phyloP scores from a whole-genome alignment of 2,113 vertebrate species.

The Phaethon lepturus region DNA sequence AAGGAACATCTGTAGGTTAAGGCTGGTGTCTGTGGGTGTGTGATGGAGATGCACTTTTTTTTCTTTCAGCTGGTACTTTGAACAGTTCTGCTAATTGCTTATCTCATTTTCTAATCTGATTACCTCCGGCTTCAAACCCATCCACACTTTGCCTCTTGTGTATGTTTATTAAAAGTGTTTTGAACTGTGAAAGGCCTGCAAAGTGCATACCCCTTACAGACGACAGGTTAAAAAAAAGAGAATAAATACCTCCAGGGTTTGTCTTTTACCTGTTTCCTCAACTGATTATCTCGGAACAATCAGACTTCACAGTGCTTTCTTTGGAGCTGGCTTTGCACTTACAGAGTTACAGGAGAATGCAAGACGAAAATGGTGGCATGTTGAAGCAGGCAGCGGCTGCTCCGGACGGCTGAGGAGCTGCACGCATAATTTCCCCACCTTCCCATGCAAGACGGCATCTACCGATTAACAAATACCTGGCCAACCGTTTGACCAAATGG shows the following conservation, averaged over 20 bases:
- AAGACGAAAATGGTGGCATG: not conserved
- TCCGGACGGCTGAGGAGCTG: not conserved
- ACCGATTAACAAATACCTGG: no score
- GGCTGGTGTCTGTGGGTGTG: not conserved
- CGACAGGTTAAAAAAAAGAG: not conserved
- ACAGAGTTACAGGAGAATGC: constrained; percentile 32
- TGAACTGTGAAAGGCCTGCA: constrained; percentile 23
- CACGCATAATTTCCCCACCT: not conserved
- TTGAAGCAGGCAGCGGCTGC: constrained; percentile 18
- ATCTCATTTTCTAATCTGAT: constrained; percentile 30
- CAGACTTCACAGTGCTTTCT: constrained; percentile 31
- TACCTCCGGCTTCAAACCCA: constrained; percentile 20
- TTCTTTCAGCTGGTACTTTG: not conserved
- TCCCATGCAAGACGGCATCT: not conserved
- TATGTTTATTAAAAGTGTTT: not conserved
- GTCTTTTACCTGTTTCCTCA: constrained; percentile 60
- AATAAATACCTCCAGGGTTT: constrained; percentile 42
- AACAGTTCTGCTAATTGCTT: not conserved
- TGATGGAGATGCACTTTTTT: not conserved
- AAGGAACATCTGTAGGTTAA: not conserved
- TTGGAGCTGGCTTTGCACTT: constrained; percentile 30
- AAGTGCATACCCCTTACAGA: not conserved
- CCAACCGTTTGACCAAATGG: not conserved
- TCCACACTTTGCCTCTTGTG: not conserved
- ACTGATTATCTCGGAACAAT: constrained; percentile 61